phyloP scores from a whole-genome alignment of 2,888 invertebrate genomes.

The Ecliptopera silaceata region DNA sequence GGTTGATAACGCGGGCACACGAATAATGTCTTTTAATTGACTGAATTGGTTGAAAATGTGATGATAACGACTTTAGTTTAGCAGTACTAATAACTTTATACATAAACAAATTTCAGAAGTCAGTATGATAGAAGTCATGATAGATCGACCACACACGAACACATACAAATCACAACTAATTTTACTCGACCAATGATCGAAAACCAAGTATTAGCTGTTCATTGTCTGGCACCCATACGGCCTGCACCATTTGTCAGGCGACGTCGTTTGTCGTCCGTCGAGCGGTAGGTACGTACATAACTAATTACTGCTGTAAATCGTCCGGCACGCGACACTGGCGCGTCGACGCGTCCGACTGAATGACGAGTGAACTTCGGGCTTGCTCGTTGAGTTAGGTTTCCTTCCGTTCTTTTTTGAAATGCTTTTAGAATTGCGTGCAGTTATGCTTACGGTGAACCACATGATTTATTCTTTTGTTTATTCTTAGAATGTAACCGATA shows the following conservation, averaged over 20 bases:
- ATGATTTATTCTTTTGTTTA: not conserved
- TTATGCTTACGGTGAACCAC: not conserved
- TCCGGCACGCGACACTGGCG: conserved; percentile 56
- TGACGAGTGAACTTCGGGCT: conserved; percentile 36
- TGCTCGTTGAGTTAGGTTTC: conserved; percentile 32
- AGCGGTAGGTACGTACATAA: conserved; percentile 54
- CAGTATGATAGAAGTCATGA: not conserved
- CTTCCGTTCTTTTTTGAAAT: conserved; percentile 25
- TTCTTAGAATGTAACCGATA: not conserved
- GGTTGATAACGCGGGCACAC: too few relatives aligned
- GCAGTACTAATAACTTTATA: too few relatives aligned
- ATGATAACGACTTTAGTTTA: not conserved
- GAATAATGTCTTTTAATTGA: too few relatives aligned
- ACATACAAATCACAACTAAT: conserved; percentile 29
- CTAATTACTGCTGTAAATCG: conserved; percentile 77
- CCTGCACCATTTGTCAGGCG: conserved; percentile 64
- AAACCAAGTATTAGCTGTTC: conserved; percentile 58
- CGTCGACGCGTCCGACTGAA: conserved; percentile 42
- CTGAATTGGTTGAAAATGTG: not conserved
- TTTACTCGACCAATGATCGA: conserved; percentile 60
- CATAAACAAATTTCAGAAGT: not conserved
- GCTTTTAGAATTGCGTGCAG: not conserved
- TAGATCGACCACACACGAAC: conserved; percentile 7
- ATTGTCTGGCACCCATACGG: conserved; percentile 55
- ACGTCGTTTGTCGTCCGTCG: conserved; percentile 70